Percentiles rank a stretch among this genome's conserved stretches.
Evolutionary conservation across 92 coral and sea anemone species (phyloP).

Genomic region (Plumapathes pennacea): DNA sequence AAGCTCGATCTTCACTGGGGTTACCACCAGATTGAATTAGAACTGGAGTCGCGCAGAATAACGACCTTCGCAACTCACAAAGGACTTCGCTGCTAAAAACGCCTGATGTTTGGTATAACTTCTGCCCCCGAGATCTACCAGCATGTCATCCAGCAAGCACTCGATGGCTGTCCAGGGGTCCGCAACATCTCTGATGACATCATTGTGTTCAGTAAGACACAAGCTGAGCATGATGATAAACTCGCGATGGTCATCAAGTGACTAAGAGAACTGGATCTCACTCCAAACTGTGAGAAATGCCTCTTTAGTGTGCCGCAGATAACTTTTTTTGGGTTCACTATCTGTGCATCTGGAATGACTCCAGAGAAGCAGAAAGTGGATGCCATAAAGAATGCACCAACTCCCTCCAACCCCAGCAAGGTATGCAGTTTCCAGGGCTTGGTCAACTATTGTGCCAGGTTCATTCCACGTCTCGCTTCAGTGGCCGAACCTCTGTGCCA

Average conservation of each 20-base stretch:
- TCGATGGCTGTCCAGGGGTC: background rate
- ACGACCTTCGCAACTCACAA: conserved; percentile 28
- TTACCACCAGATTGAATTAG: conserved; percentile 29
- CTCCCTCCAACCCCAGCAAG: background rate
- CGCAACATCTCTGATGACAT: conserved; percentile 8
- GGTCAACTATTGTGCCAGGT: background rate
- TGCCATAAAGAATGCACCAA: background rate
- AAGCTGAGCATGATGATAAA: background rate
- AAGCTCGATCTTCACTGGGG: conserved; percentile 13
- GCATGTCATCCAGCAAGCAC: background rate
- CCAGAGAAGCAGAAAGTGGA: background rate
- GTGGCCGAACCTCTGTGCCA: background rate
- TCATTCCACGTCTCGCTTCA: background rate
- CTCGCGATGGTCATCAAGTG: background rate
- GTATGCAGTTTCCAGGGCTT: conserved; percentile 7
- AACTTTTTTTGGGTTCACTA: no score
- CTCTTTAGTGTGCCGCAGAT: background rate
- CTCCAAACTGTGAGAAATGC: background rate
- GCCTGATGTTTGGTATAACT: background rate
- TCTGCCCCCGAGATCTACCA: conserved; percentile 12
- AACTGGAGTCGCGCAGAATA: background rate
- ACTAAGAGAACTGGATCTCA: no score
- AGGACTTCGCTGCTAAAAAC: conserved; percentile 2
- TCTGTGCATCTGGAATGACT: background rate
- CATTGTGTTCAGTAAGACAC: background rate